These are phyloP conservation scores for Drosophila grimshawi DNA, from an alignment of 1,140 invertebrate genomes.

Conservation along the genomic window DNA sequence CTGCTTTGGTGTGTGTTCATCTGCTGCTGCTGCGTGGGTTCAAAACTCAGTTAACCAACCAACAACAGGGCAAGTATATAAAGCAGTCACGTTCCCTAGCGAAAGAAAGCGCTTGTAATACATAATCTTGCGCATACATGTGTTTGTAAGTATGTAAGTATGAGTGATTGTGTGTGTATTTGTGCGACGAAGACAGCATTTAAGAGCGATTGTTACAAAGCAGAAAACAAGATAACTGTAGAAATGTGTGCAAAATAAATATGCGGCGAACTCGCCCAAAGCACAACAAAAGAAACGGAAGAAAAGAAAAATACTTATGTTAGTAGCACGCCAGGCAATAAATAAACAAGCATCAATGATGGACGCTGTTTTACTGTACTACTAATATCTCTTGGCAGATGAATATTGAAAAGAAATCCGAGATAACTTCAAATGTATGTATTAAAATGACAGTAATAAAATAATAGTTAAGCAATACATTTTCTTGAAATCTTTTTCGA, in stretches of 20 bases:
- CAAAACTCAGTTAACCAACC: conserved; percentile 58
- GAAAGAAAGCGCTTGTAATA: conserved; percentile 56
- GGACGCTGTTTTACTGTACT: background rate
- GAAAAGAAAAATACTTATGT: conserved; percentile 33
- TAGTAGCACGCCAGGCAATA: conserved; percentile 6
- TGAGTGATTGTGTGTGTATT: background rate
- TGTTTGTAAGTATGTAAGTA: conserved; percentile 1
- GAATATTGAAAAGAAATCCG: background rate
- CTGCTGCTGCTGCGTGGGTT: conserved; percentile 62
- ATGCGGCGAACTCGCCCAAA: conserved; percentile 40
- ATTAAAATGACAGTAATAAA: too few relatives aligned
- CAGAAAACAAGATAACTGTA: conserved; percentile 63
- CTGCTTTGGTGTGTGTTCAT: conserved; percentile 30
- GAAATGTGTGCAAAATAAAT: conserved; percentile 72
- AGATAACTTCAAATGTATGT: too few relatives aligned
- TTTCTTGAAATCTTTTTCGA: too few relatives aligned
- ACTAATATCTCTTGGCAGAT: background rate
- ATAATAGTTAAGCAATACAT: too few relatives aligned
- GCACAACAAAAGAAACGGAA: conserved; percentile 49
- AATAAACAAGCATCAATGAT: conserved; percentile 12
- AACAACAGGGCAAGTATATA: conserved; percentile 65
- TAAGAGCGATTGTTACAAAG: conserved; percentile 69
- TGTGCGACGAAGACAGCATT: conserved; percentile 41
- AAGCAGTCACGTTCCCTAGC: conserved; percentile 68
- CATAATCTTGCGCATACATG: conserved; percentile 25